phyloP scores from a whole-genome alignment of 2,888 invertebrate genomes.

The Allygus modestus region DNA sequence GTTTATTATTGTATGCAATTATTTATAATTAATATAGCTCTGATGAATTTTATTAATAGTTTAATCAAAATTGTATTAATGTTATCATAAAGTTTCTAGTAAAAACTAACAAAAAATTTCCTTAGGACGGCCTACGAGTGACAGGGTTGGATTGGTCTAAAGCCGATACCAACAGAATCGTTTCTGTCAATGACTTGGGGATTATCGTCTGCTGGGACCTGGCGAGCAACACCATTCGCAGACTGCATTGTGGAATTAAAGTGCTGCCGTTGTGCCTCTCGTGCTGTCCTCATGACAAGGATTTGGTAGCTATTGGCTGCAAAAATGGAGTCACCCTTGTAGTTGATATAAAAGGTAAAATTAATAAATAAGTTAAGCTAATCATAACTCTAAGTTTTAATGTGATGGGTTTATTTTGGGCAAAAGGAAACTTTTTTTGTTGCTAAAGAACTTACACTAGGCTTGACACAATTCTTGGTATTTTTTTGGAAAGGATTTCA shows the following conservation, averaged over 20 bases:
- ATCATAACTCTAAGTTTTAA: slow-evolving; percentile 58
- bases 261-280: slow-evolving; percentile 77
- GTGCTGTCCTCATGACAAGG: slow-evolving; percentile 78
- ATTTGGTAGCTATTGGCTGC: slow-evolving; percentile 79
- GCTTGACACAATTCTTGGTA: too few relatives aligned
- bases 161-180: slow-evolving; percentile 73
- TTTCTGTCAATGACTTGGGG: slow-evolving; percentile 76
- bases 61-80: too few relatives aligned
- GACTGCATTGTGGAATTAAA: slow-evolving; percentile 74
- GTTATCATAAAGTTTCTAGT: too few relatives aligned
- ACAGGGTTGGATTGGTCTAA: slow-evolving; percentile 75
- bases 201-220: slow-evolving; percentile 76
- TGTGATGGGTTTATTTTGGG: slow-evolving; percentile 74
- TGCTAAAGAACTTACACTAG: too few relatives aligned
- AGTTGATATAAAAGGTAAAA: slow-evolving; percentile 75
- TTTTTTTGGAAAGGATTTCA: too few relatives aligned
- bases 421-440: too few relatives aligned
- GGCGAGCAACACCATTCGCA: slow-evolving; percentile 71
- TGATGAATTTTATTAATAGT: too few relatives aligned
- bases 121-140: slow-evolving; percentile 73
- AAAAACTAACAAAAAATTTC: neutral
- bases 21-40: too few relatives aligned
- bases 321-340: slow-evolving; percentile 77
- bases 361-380: slow-evolving; percentile 42
- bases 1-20: too few relatives aligned